These are phyloP conservation scores for Lathronympha strigana DNA, from an alignment of 2,888 invertebrate species.

Conservation along the genomic window DNA sequence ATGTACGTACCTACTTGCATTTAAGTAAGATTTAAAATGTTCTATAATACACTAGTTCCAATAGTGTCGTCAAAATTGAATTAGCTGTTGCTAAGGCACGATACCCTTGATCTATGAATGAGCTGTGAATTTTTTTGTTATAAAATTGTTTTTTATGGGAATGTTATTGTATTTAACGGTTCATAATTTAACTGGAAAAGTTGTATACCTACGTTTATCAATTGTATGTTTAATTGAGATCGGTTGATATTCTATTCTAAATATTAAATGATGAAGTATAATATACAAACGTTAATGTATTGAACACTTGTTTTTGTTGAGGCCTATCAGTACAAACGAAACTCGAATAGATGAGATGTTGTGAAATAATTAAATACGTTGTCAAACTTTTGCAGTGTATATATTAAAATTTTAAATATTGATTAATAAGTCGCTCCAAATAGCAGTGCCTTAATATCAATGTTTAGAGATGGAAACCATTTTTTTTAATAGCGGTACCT, in stretches of 20 bases:
- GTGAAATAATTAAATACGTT: conserved; percentile 3
- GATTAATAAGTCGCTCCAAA: conserved; percentile 47
- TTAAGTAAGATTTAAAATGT: conserved; percentile 19
- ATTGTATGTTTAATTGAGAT: conserved; percentile 6
- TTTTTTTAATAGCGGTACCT: conserved; percentile 43
- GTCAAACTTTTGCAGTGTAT: conserved; percentile 13
- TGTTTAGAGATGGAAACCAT: conserved; percentile 47
- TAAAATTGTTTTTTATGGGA: conserved; percentile 26
- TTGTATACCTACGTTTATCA: neutral
- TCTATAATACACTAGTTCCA: conserved; percentile 6
- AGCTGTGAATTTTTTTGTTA: conserved; percentile 34
- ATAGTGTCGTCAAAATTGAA: conserved; percentile 21
- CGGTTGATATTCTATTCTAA: conserved; percentile 9
- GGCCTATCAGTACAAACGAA: conserved; percentile 37
- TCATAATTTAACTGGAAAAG: neutral
- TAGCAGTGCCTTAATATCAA: conserved; percentile 64
- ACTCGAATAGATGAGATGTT: conserved; percentile 6
- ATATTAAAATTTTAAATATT: conserved; percentile 22
- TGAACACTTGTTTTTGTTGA: neutral
- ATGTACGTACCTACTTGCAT: conserved; percentile 22
- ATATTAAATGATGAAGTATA: neutral
- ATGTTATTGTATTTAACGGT: conserved; percentile 24
- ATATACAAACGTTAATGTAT: neutral
- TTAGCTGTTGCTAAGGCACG: neutral
- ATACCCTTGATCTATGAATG: conserved; percentile 11